Conservation (phyloP, 2,888 invertebrate species). For the Pemphredon lugubris region DNA sequence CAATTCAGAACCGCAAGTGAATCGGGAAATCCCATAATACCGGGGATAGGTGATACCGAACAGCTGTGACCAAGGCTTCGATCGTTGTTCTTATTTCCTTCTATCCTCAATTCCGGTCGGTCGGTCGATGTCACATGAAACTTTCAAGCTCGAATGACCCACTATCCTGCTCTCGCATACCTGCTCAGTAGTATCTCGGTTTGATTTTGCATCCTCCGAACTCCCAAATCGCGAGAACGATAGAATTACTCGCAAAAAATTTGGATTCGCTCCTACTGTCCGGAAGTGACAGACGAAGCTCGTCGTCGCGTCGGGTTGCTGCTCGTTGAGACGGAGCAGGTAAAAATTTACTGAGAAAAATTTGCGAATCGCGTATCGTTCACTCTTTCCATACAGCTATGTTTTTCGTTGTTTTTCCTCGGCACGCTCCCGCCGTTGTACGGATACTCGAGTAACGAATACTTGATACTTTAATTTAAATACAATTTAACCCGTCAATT, state of each 20-base stretch:
- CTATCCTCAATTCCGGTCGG: constrained; percentile 45
- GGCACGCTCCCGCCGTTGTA: too few species aligned
- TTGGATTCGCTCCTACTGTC: not conserved
- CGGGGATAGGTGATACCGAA: constrained; percentile 36
- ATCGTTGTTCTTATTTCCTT: constrained; percentile 44
- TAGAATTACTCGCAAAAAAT: not conserved
- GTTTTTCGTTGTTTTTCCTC: too few species aligned
- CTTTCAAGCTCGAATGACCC: constrained; percentile 61
- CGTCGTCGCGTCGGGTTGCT: not conserved
- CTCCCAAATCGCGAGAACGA: not conserved
- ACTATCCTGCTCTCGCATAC: constrained; percentile 47
- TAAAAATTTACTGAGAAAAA: too few species aligned
- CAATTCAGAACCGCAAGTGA: too few species aligned
- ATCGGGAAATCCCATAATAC: constrained; percentile 6
- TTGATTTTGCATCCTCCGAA: constrained; percentile 1
- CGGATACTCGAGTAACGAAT: too few species aligned
- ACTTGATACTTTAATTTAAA: too few species aligned
- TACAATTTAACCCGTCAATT: too few species aligned
- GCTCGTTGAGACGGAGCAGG: too few species aligned
- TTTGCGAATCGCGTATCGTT: too few species aligned
- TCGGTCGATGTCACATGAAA: constrained; percentile 69
- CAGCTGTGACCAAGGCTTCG: constrained; percentile 64
- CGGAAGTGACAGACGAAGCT: not conserved
- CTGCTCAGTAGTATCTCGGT: constrained; percentile 14
- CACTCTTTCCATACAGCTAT: too few species aligned